Percentiles rank a stretch among this genome's conserved stretches.
Evolutionary conservation across 2,113 vertebrate species (phyloP).

Genomic region (Mormyrus lacerda): DNA sequence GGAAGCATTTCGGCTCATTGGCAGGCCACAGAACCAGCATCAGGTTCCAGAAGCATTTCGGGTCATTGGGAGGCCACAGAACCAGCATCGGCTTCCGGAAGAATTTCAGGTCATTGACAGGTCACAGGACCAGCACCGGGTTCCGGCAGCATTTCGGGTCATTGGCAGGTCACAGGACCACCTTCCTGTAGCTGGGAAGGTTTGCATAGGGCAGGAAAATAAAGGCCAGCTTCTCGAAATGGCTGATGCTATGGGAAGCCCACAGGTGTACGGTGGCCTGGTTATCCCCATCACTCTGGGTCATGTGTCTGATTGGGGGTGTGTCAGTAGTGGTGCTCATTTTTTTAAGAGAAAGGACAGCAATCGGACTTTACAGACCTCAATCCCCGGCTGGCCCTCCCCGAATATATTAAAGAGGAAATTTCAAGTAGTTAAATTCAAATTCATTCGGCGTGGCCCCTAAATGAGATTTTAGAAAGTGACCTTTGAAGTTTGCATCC

Average conservation of each 20-base stretch:
- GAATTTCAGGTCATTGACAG: too few relatives aligned
- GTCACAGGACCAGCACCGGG: too few relatives aligned
- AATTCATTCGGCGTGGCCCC: neutral
- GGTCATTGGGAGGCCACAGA: neutral
- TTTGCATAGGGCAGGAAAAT: neutral
- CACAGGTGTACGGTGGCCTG: neutral
- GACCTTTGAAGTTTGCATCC: conserved; percentile 12
- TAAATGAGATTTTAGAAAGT: conserved; percentile 15
- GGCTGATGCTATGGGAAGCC: neutral
- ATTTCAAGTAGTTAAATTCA: conserved; percentile 13
- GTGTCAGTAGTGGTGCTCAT: neutral
- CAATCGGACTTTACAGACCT: neutral
- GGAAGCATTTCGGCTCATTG: neutral
- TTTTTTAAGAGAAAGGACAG: neutral
- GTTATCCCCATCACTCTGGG: neutral
- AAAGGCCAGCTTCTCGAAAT: neutral
- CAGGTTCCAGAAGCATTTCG: neutral
- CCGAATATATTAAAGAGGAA: neutral
- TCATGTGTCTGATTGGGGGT: neutral
- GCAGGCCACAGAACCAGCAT: neutral
- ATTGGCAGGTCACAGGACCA: neutral
- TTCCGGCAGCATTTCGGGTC: neutral
- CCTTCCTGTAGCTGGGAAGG: neutral
- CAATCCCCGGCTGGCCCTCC: neutral
- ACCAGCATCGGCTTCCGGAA: neutral